Base-by-base conservation (phyloP, 2,888 invertebrate genomes). In the Acronicta leporina region DNA sequence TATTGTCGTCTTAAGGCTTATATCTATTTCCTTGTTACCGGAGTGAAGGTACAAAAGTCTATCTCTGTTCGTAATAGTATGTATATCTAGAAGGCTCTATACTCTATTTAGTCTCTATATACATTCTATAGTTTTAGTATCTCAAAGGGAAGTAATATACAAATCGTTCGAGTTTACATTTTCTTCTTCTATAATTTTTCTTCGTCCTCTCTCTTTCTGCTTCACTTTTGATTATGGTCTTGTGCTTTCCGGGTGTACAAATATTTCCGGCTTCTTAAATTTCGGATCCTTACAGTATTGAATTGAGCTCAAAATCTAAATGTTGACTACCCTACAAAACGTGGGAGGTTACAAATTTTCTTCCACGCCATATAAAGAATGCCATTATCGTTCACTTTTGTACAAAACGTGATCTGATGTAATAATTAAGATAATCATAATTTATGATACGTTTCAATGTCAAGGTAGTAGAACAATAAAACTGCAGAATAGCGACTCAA, bases 381-480 rank as follows among this genome's bases (percentile, higher is more conserved):
- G 43, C 59, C 66, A 60, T 64, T 40, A 73, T 64, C 70, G 67
- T 68, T 79, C 75, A 78, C 79, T 82, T 87, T 80, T 46, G 78
- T 72, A 62, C 49, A 70, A 77, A 84, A 83, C 87, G 88, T 88
- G 85, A 81, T 84, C 75, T 79, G 75, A 81, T 73, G 63, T 63
- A 73, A 63, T 73, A 80, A 83, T 87, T 82, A 86, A 88, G 87
- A 88, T 73, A 76, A 88, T 86, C 84, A 72, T 46, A 61, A 58
- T 75, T 75, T 77, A 76, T 69, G 70, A 82, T 77, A 74, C 68
- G 52, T 73, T 66, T 79, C 86, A 86, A 82, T 86, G 84, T 79
- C 83, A 84, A 78, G 81, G 77, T 66, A 51, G 44, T 20, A 43
- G 38, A 63, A 62, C 62, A 73, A 65, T 72, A 53, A 61, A 43